Evolutionary conservation across 2,797 vertebrate species (phyloP), one percentile per base, ranked within the genome.

Genomic region (Atherinosoma microstoma): DNA sequence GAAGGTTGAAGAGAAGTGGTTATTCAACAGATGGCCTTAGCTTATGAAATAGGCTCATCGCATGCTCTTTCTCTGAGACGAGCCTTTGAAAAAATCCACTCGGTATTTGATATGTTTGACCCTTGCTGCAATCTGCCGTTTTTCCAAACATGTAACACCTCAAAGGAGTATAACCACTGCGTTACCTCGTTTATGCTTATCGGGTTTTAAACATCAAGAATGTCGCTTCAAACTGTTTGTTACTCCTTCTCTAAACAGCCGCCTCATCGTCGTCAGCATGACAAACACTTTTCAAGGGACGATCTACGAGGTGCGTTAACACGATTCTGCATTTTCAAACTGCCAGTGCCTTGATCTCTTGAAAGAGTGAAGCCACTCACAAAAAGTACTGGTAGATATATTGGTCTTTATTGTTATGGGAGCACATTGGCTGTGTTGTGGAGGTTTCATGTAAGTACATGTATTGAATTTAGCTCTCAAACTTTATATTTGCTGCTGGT

Each of bases 311-410:
- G 74, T 27, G 22, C 58, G 73, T 73, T 73, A 36, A 47, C 64
- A 54, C 58, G 58, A 34, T 64, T 80, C 75, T 82, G 79, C 79
- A 82, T 75, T 79, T 81, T 80, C 54, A 71, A 81, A 75, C 79
- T 89, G 72, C 71, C 79, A 29, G 91, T 91, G 90, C 89, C 89
- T 92, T 91, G 76, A 80, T 79, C 58, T 83, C 64, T 56, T 58
- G 38, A 80, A 71, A 73, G 64, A 42, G 68, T 63, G 62, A 88
- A 71, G 79, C 76, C 79, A 75, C 69, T 79, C 61, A 18, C 68
- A 49, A 73, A 68, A 64, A 64, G 45, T 13, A 54, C 49, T 67
- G 62, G 67, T 80, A 68, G 68, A 79, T 67, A 57, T 0, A 1
- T 64, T 29, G 8, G 6, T 27, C 34, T 59, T 63, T 0, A 53